Conservation (phyloP, 2,888 invertebrate species). For the Diplazon laetatorius region DNA sequence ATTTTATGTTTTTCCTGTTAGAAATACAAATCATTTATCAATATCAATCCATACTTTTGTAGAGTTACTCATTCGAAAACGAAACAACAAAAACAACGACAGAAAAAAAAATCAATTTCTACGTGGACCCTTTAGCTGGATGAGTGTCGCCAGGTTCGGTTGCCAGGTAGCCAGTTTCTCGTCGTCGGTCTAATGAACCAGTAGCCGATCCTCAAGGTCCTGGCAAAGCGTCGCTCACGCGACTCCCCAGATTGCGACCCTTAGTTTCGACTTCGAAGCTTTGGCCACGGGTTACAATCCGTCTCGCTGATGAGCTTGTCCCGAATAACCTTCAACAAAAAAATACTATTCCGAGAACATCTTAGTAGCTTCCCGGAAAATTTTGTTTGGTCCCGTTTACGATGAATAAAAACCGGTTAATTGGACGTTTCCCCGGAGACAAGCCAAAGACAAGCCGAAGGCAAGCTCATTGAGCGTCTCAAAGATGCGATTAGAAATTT, state of each 20-base stretch:
- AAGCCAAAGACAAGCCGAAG: background rate
- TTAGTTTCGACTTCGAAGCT: background rate
- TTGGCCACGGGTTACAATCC: slow-evolving; percentile 6
- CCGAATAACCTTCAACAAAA: background rate
- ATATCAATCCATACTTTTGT: too few species aligned
- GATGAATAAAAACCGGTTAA: slow-evolving; percentile 21
- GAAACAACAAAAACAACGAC: too few species aligned
- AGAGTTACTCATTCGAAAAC: too few species aligned
- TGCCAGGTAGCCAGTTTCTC: background rate
- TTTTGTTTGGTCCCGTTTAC: background rate
- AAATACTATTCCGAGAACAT: slow-evolving; percentile 20
- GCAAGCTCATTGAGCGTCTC: slow-evolving; percentile 11
- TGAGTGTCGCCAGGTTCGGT: background rate
- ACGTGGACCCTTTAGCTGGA: too few species aligned
- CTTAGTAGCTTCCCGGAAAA: background rate
- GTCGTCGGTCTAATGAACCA: background rate
- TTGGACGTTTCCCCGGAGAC: slow-evolving; percentile 31
- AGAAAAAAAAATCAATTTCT: too few species aligned
- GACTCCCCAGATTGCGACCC: background rate
- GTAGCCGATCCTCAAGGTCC: background rate
- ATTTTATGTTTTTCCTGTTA: too few species aligned
- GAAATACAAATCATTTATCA: too few species aligned
- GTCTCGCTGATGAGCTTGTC: background rate
- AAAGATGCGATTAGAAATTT: too few species aligned
- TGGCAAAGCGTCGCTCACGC: background rate